phyloP scores from a whole-genome alignment of 2,797 vertebrate species.

The Leuciscus waleckii region DNA sequence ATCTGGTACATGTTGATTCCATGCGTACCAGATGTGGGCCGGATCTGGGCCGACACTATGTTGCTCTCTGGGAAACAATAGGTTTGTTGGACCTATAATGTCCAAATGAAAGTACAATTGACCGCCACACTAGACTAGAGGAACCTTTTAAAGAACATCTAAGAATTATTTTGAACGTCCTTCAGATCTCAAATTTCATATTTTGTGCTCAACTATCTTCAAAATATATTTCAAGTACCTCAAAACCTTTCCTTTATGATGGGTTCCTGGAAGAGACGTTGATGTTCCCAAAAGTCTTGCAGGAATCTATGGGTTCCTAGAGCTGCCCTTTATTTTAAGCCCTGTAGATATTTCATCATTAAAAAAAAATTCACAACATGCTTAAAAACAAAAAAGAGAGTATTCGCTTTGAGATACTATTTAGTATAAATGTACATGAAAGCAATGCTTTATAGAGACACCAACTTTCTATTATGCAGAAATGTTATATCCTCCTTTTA shows the following conservation, averaged over 20 bases:
- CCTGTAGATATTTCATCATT: not conserved
- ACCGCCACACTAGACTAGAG: not conserved
- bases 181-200: not conserved
- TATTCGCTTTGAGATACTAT: not conserved
- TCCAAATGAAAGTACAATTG: not conserved
- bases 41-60: too few relatives aligned
- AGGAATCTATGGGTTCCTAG: not conserved
- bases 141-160: not conserved
- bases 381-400: not conserved
- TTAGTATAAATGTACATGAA: not conserved
- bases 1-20: too few relatives aligned
- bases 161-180: not conserved
- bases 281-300: not conserved
- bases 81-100: not conserved
- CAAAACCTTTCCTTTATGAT: not conserved
- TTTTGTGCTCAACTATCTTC: not conserved
- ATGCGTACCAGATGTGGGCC: too few relatives aligned
- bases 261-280: not conserved
- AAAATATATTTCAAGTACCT: not conserved
- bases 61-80: too few relatives aligned
- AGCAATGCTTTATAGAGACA: not conserved
- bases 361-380: not conserved
- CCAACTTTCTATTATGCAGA: constrained; percentile 50
- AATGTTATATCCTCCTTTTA: constrained; percentile 56
- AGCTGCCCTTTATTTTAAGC: not conserved